These are phyloP conservation scores for Drosophila truncata DNA, from an alignment of 1,140 invertebrate genomes.

Conservation along the genomic window DNA sequence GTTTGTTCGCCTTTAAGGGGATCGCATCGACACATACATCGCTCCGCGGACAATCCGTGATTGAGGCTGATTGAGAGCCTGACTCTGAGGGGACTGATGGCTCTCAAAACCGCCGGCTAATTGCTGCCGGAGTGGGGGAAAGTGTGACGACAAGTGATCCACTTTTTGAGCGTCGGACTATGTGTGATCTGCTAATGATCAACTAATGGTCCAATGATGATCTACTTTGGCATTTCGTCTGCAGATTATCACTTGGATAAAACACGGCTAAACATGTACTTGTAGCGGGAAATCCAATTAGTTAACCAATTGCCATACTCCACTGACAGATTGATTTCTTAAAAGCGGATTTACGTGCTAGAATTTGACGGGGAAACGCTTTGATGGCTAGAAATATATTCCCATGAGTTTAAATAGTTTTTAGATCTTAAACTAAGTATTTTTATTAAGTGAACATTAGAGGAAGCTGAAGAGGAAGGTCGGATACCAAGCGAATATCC, in stretches of 20 bases:
- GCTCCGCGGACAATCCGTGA: conserved; percentile 34
- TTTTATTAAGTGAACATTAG: too few species aligned
- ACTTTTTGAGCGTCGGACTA: conserved; percentile 33
- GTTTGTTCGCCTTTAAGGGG: conserved; percentile 66
- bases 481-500: background rate
- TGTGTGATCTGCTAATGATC: conserved; percentile 53
- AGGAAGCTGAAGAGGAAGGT: background rate
- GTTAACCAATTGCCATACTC: background rate
- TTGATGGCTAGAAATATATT: background rate
- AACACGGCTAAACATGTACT: background rate
- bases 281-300: conserved; percentile 16
- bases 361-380: background rate
- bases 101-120: conserved; percentile 40
- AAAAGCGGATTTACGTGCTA: background rate
- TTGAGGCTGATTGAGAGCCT: conserved; percentile 39
- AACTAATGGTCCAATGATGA: conserved; percentile 40
- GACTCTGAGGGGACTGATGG: conserved; percentile 28
- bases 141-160: conserved; percentile 51
- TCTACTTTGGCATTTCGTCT: conserved; percentile 33
- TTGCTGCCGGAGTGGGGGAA: conserved; percentile 41
- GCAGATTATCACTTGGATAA: conserved; percentile 32
- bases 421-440: background rate
- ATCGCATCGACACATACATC: conserved; percentile 23
- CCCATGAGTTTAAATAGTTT: background rate
- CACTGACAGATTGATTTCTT: conserved; percentile 1